Evolutionary conservation across 2,113 vertebrate genomes (phyloP), one percentile per base, ranked within the genome.

Genomic region (Spheniscus mendiculus): DNA sequence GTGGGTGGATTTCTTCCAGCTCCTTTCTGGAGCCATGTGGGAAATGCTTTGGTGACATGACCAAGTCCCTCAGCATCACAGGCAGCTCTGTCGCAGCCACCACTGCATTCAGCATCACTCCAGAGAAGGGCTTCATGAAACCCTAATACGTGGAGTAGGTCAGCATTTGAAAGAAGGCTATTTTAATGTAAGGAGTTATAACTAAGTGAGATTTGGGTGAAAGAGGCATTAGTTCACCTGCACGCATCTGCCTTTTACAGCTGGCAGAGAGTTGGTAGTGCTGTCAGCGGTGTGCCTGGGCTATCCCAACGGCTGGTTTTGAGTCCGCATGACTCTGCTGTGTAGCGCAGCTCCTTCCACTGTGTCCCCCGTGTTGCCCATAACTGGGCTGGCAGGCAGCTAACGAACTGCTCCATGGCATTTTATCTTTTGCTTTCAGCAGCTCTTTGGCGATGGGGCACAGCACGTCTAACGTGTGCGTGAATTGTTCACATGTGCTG

Each of bases 301-400:
- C 34, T 36, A 38, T 14, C 17, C 53, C 50, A 5, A 9, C 0
- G 13, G 27, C 32, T 58, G 69, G 14, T 2, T 17, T 29, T 19
- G 73, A 21, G 44, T 18, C 40, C 1, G 3, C 6, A 3, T 10
- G 30, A 12, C 18, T 21, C 71, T 15, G 20, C n/a, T 38, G 45
- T 1, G 4, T 1, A 9, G 29, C 7, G 8, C 44, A 34, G 40
- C 49, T 32, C 55, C 12, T 14, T 17, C 67, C 73, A 47, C 29
- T 0, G 0, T 13, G 2, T 26, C 53, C 45, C 61, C 27, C 34
- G 1, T 2, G 8, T 6, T 67, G 36, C 40, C 56, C 38, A 3
- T 9, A 38, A 4, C 27, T 9, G 56, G 53, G 52, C 76, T 80
- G 77, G 40, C 32, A 63, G 25, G 12, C 27, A 53, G 62, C 14